Conservation (phyloP, 1,140 invertebrate genomes). For the Heliothis subflexa region DNA sequence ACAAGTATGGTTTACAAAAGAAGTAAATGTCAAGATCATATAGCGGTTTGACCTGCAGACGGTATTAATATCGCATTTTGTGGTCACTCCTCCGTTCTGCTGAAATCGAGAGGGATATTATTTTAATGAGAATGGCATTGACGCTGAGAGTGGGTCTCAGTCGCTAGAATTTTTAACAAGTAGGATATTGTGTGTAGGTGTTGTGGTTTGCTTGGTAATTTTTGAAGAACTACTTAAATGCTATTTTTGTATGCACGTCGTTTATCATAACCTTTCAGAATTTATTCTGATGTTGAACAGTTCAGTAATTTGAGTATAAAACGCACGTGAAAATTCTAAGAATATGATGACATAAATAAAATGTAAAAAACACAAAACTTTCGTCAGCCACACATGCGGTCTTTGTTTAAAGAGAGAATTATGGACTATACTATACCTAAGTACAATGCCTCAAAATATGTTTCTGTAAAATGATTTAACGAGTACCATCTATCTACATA, state of each 20-base stretch:
- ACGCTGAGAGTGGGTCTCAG: not conserved
- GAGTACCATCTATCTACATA: too few relatives aligned
- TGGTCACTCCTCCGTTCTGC: slow-evolving; percentile 31
- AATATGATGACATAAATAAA: slow-evolving; percentile 4
- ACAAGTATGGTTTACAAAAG: slow-evolving; percentile 18
- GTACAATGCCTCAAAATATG: too few relatives aligned
- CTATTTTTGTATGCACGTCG: not conserved
- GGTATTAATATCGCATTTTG: slow-evolving; percentile 31
- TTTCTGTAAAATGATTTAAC: too few relatives aligned
- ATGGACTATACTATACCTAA: too few relatives aligned
- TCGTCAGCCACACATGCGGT: too few relatives aligned
- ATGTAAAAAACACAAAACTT: not conserved
- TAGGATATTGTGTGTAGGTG: not conserved
- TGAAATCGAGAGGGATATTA: slow-evolving; percentile 29
- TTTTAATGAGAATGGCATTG: slow-evolving; percentile 27
- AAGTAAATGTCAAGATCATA: slow-evolving; percentile 46
- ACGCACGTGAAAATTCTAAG: slow-evolving; percentile 1
- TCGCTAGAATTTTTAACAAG: not conserved
- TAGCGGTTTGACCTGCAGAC: slow-evolving; percentile 29
- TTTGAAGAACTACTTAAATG: not conserved
- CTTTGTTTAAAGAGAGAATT: too few relatives aligned
- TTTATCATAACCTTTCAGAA: too few relatives aligned
- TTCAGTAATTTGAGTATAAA: not conserved
- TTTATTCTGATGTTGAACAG: not conserved
- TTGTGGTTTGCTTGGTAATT: not conserved